Evolutionary conservation across 1,140 invertebrate species (phyloP).

Genomic region (Cyrtorhinus lividipennis): DNA sequence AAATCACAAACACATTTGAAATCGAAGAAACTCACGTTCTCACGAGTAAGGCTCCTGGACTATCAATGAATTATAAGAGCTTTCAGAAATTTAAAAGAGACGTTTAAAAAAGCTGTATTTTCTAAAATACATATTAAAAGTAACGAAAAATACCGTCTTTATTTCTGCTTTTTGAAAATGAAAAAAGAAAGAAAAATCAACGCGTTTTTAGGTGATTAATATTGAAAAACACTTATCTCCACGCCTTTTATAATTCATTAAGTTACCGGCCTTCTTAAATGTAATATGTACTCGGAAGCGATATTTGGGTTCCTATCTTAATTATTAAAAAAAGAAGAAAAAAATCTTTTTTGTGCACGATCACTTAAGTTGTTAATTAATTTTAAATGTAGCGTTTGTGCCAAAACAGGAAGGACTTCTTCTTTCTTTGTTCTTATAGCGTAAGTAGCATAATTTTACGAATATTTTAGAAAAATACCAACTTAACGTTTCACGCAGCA

Average conservation of each 20-base stretch:
- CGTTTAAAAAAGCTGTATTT: neutral
- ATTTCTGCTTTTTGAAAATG: neutral
- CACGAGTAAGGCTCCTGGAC: neutral
- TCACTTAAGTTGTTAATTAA: neutral
- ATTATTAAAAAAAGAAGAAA: neutral
- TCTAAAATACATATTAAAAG: too few species aligned
- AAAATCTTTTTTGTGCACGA: neutral
- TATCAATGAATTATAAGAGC: neutral
- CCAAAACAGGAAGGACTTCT: neutral
- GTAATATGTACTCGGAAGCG: neutral
- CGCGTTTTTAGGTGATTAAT: neutral
- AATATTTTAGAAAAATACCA: neutral
- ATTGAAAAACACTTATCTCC: too few species aligned
- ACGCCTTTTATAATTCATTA: neutral
- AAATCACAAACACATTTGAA: too few species aligned
- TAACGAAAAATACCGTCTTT: neutral
- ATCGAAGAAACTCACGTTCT: too few species aligned
- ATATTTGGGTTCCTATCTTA: neutral
- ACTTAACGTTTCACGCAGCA: neutral
- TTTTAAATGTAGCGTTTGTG: neutral
- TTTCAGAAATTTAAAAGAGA: neutral
- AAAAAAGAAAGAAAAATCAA: neutral
- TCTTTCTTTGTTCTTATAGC: too few species aligned
- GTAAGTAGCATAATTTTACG: neutral
- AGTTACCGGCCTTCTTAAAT: neutral